Evolutionary conservation across 2,888 invertebrate species (phyloP), one percentile per base, ranked within the genome.

Genomic region (Netelia inedita): DNA sequence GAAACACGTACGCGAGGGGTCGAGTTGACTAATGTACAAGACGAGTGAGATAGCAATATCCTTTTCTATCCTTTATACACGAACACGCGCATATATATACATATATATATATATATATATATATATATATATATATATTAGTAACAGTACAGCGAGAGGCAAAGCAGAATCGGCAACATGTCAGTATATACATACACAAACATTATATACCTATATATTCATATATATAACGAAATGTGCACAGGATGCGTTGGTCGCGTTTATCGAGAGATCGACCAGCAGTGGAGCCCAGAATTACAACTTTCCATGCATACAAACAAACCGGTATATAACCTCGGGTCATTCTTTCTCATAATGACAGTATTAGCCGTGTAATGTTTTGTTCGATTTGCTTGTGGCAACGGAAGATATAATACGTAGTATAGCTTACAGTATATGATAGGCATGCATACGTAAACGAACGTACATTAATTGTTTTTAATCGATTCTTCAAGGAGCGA

Each of bases 11-110:
- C 85, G 69, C 79, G 82, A 79, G 74, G 82, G 82, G 79, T 82
- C 85, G 82, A 85, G 79, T 79, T 61, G 90, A 91, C 92, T 90
- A 91, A 92, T 88, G 90, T 87, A 88, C 85, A 72, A 82, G 53
- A 35, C 74, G 59, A 85, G 72, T 46, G 53, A 82, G 82, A 82
- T 75, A 71, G 69, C 78, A 16, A 55, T 72, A 61, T 76, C 71
- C 71, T 74, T 72, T 69, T 63, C 71, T 85, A 66, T 75, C 69
- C 79, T 81, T 71, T 53, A 21, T 11, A 41, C 80, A 23, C 61
- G 65, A 69, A 71, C 63, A 61, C 69, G 61, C 21, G 53, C 65
- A 72, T 71, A 71, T 72, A 65, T 61, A 50, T 55, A 61, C 11
- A 46, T 11, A 16, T 57, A 16, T 61, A 66, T 59, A 50, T 66